A percentile compares a stretch with the other conserved stretches of the same genome.
These are phyloP conservation scores for Malurus splendens DNA, from an alignment of 2,797 vertebrate genomes.

Conservation along the genomic window DNA sequence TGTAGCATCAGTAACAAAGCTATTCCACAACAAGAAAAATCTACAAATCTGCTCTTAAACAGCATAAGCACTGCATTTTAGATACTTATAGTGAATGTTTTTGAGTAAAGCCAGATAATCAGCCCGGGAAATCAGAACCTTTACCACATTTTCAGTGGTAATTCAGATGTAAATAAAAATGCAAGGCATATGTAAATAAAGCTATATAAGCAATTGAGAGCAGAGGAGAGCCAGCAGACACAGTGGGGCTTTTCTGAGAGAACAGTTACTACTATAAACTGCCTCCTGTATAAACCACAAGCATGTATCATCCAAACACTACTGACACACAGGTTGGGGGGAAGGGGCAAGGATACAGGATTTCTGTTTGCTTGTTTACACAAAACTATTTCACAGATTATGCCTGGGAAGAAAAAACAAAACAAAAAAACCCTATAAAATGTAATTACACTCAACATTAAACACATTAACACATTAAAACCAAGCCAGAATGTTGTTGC, in stretches of 20 bases:
- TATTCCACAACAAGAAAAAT: background rate
- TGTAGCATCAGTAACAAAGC: background rate
- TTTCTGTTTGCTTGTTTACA: slow-evolving; percentile 5
- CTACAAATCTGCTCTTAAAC: background rate
- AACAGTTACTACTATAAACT: background rate
- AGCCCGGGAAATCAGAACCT: background rate
- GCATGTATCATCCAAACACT: background rate
- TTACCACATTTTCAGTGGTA: background rate
- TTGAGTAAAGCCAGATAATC: background rate
- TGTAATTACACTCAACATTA: background rate
- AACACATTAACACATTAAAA: background rate
- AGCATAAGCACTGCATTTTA: background rate
- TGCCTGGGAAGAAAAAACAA: no score
- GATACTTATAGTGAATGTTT: fast-evolving
- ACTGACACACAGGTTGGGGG: background rate
- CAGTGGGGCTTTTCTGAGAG: background rate
- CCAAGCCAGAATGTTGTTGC: background rate
- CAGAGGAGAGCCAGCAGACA: background rate
- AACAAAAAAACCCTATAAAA: background rate
- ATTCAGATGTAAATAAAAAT: background rate
- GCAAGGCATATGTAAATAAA: background rate
- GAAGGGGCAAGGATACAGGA: background rate
- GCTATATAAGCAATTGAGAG: background rate
- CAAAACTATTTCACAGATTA: background rate
- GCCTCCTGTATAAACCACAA: background rate